Base-by-base conservation (phyloP, 1,140 invertebrate genomes). In the Pseudachorutes palmiensis region DNA sequence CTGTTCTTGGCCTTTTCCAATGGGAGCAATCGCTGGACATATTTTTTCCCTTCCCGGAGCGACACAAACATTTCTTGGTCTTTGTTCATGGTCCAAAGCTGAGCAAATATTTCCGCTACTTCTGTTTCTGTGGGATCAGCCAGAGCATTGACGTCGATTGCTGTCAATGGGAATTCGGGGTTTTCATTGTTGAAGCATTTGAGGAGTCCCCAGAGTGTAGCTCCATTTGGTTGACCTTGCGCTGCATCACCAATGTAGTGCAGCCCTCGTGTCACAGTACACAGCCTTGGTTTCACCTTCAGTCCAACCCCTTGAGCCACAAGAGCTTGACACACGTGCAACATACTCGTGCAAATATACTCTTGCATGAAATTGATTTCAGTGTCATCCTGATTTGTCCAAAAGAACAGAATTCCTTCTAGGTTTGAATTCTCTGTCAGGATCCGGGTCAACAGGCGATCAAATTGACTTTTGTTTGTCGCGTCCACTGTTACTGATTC, bases 51-150 rank as follows among this genome's bases (percentile, higher is more conserved):
- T 1, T 60, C 19, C 28, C 62, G 24, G 30, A 60, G 58, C 28
- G 67, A 14, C 9, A 55, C 24, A 26, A 19, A 64, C 51, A 69
- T 28, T 49, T 49, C 33, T 12, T 32, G 57, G n/a, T 65, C 67
- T 1, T 63, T 55, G 5, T 32, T 26, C 9, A 32, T 32, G 5
- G 5, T 30, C 59, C 59, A 61, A 3, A 61, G 26, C 9, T 26
- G 36, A 14, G 26, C 12, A 26, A 68, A 68, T 26, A 68, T 36
- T 58, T 68, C 67, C 1, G 49, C 14, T 24, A 68, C 29, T 2
- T 33, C 51, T 55, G 24, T 55, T 14, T 55, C 51, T 5, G 51
- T 9, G 51, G 9, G 9, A 55, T 24, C 19, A 9, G 36, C 5
- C 36, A 41, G 19, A 5, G 36, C 36, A 30, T 66, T 57, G 19